Evolutionary conservation across 1,140 invertebrate genomes (phyloP), one percentile per base, ranked within the genome.

Genomic region (Aplysia californica): DNA sequence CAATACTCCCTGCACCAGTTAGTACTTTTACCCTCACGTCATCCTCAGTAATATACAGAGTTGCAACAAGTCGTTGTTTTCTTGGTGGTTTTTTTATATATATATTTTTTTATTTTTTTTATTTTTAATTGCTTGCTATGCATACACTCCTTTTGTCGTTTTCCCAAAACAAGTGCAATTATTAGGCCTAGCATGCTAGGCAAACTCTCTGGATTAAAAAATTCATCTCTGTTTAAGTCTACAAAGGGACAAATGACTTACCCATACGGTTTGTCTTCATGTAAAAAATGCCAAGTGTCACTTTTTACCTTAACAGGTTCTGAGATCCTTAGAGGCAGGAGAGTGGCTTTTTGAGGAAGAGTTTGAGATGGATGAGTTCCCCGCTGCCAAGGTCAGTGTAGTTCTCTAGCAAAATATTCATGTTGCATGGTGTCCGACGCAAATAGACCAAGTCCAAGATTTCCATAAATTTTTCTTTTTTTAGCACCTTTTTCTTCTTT

Each of bases 361-460:
- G 3, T 88, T 75, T 82, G 86, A 88, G 79, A 75, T 79, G 31
- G 68, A 64, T 26, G 74, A 76, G 31, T 87, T 85, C 76, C 86
- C 86, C 26, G 73, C 76, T 31, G 80, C 78, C 50, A 84, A 82
- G 84, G 87, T 88, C 66, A 65, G 75, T 68, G n/a, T n/a, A n/a
- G n/a, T n/a, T n/a, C n/a, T n/a, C n/a, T n/a, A n/a, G n/a, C n/a
- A n/a, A n/a, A n/a, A n/a, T n/a, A n/a, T n/a, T n/a, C n/a, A n/a
- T n/a, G n/a, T n/a, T n/a, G n/a, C n/a, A n/a, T n/a, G n/a, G n/a
- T n/a, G n/a, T n/a, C n/a, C n/a, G n/a, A n/a, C n/a, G n/a, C n/a
- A n/a, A n/a, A n/a, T n/a, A n/a, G n/a, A n/a, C n/a, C n/a, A n/a
- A n/a, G n/a, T n/a, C n/a, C n/a, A n/a, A n/a, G n/a, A n/a, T n/a